Percentiles rank a stretch among this genome's conserved stretches.
These are phyloP conservation scores for Drosophila pseudoobscura DNA, from an alignment of 1,140 invertebrate species.

Conservation along the genomic window DNA sequence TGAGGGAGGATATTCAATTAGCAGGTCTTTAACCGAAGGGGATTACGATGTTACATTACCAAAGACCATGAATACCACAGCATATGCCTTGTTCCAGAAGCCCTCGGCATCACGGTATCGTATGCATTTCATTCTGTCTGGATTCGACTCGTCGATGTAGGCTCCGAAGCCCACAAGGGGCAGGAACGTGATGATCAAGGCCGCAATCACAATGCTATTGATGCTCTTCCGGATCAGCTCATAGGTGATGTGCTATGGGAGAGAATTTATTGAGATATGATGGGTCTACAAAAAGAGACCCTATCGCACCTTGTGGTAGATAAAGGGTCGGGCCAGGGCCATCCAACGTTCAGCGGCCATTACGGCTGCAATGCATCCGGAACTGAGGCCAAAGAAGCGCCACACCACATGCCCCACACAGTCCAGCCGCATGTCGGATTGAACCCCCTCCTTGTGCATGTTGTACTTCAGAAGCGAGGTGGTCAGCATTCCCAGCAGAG, in stretches of 20 bases:
- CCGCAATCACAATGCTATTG: constrained; percentile 88
- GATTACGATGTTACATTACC: constrained; percentile 84
- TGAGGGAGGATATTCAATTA: constrained; percentile 73
- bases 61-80: constrained; percentile 90
- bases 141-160: constrained; percentile 86
- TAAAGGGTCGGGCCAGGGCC: constrained; percentile 92
- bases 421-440: constrained; percentile 82
- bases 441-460: constrained; percentile 71
- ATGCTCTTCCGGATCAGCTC: constrained; percentile 89
- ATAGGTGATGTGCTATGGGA: constrained; percentile 91
- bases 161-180: constrained; percentile 91
- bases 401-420: constrained; percentile 90
- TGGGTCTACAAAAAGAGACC: neutral
- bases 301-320: constrained; percentile 92
- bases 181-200: constrained; percentile 88
- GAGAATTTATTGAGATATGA: neutral
- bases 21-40: neutral
- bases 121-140: constrained; percentile 84
- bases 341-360: constrained; percentile 94
- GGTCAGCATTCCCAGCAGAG: constrained; percentile 88
- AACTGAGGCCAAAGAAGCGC: constrained; percentile 92
- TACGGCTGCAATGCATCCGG: constrained; percentile 92
- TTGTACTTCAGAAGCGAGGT: constrained; percentile 83
- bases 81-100: constrained; percentile 88
- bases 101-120: constrained; percentile 89